Evolutionary conservation across 2,888 invertebrate species (phyloP).

Genomic region (Acleris sparsana): DNA sequence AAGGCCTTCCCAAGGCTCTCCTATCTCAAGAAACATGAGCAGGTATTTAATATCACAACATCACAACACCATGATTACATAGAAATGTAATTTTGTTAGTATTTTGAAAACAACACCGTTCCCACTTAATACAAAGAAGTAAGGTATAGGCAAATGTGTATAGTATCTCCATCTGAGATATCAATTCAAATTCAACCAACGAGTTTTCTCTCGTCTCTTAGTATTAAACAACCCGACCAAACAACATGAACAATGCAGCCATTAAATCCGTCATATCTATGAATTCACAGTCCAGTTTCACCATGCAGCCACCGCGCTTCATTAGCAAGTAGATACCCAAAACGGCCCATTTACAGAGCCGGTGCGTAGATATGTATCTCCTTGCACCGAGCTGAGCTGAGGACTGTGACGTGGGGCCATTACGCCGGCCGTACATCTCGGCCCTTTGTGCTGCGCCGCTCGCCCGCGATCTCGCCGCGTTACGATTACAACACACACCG

Average conservation of each 20-base stretch:
- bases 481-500: conserved; percentile 75
- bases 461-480: conserved; percentile 65
- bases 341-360: conserved; percentile 79
- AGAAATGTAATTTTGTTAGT: no score
- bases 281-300: conserved; percentile 73
- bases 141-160: no score
- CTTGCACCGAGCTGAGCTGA: conserved; percentile 60
- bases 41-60: conserved; percentile 81
- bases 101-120: neutral
- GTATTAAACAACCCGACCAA: conserved; percentile 62
- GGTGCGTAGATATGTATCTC: conserved; percentile 79
- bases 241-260: conserved; percentile 62
- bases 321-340: conserved; percentile 82
- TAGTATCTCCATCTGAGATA: neutral
- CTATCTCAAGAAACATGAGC: conserved; percentile 95
- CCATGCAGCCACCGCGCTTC: conserved; percentile 68
- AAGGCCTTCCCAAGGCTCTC: conserved; percentile 94
- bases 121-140: neutral
- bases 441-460: conserved; percentile 74
- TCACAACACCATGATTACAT: no score
- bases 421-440: conserved; percentile 76
- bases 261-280: conserved; percentile 72
- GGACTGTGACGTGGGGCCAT: conserved; percentile 76
- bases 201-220: conserved; percentile 27
- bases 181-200: conserved; percentile 17